Evolutionary conservation across 2,113 vertebrate species (phyloP).

Genomic region (Plestiodon gilberti): DNA sequence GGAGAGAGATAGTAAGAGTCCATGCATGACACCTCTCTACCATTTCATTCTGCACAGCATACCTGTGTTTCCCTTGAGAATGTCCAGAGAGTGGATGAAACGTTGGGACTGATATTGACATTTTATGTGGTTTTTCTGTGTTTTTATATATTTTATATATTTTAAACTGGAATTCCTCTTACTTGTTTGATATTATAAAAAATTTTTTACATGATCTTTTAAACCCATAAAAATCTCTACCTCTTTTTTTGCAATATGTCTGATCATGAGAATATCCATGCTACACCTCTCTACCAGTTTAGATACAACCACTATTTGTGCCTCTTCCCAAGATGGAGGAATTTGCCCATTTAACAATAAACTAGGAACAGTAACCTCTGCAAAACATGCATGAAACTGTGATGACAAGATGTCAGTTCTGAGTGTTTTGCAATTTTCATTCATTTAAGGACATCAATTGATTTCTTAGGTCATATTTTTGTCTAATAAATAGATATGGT

Average conservation of each 20-base stretch:
- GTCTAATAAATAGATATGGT: background rate
- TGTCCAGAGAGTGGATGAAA: no score
- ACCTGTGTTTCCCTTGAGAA: no score
- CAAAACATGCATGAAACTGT: background rate
- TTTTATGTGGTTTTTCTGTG: no score
- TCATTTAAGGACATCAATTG: background rate
- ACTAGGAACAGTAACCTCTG: background rate
- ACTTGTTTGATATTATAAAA: no score
- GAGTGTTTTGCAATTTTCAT: background rate
- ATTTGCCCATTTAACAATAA: background rate
- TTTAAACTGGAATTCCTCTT: no score
- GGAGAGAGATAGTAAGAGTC: background rate
- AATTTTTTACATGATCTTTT: no score
- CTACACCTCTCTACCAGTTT: background rate
- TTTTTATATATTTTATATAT: no score
- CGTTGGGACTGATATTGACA: no score
- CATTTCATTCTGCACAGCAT: no score
- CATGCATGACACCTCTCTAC: background rate
- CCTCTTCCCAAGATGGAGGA: background rate
- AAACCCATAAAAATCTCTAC: no score
- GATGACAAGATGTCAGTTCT: background rate
- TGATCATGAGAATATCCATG: no score
- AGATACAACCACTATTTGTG: background rate
- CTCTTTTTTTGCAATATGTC: no score
- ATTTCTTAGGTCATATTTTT: background rate